These are phyloP conservation scores for Osedax frankpressi DNA, from an alignment of 2,888 invertebrate genomes.

Conservation along the genomic window DNA sequence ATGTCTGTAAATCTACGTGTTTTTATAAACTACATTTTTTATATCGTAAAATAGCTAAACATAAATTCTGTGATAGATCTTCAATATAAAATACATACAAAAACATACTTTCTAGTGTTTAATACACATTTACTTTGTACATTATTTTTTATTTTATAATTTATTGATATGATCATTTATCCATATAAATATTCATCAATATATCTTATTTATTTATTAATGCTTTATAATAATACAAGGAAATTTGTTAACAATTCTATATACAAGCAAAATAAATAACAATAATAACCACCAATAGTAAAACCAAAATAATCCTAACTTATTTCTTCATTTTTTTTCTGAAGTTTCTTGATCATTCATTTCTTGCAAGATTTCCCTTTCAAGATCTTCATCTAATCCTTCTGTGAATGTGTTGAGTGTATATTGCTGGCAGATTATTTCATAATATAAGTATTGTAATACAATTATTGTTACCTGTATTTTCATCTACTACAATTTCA, in stretches of 20 bases:
- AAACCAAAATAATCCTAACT: background rate
- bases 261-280: background rate
- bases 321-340: background rate
- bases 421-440: too few relatives aligned
- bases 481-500: constrained; percentile 59
- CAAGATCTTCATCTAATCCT: background rate
- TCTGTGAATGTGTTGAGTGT: constrained; percentile 9
- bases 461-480: background rate
- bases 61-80: background rate
- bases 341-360: background rate
- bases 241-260: background rate
- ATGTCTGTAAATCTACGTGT: too few relatives aligned
- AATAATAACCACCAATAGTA: background rate
- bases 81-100: too few relatives aligned
- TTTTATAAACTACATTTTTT: background rate
- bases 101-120: background rate
- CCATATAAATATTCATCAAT: too few relatives aligned
- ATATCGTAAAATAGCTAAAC: background rate
- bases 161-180: background rate
- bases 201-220: too few relatives aligned
- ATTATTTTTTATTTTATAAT: background rate
- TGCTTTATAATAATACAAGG: background rate
- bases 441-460: too few relatives aligned
- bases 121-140: background rate
- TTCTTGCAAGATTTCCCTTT: background rate